phyloP scores from a whole-genome alignment of 1,140 invertebrate species.

The Vanessa atalanta region DNA sequence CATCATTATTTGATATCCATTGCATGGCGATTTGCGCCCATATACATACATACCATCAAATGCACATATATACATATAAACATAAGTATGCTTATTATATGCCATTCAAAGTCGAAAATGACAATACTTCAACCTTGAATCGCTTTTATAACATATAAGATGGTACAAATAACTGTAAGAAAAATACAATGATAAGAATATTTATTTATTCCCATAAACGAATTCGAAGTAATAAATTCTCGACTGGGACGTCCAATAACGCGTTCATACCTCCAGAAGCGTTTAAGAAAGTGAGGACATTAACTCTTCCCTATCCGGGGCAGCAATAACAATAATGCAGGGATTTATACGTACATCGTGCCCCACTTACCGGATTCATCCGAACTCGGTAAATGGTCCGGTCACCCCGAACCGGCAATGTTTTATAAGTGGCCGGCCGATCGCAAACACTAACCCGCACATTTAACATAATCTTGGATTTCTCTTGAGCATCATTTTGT shows the following conservation, averaged over 20 bases:
- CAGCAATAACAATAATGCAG: constrained; percentile 70
- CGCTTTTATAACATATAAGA: too few relatives aligned
- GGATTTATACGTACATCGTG: constrained; percentile 66
- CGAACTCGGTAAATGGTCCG: constrained; percentile 42
- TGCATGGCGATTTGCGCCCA: too few relatives aligned
- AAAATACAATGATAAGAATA: neutral
- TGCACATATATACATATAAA: too few relatives aligned
- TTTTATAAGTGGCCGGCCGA: constrained; percentile 61
- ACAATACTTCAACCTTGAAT: too few relatives aligned
- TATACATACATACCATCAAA: too few relatives aligned
- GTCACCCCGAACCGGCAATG: constrained; percentile 45
- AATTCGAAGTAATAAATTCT: constrained; percentile 3
- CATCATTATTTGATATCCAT: too few relatives aligned
- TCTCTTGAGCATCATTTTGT: constrained; percentile 35
- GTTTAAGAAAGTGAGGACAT: constrained; percentile 43
- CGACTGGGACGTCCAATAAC: constrained; percentile 13
- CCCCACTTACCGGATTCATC: constrained; percentile 59
- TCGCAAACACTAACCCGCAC: constrained; percentile 52
- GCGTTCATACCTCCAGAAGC: constrained; percentile 9
- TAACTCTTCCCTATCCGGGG: constrained; percentile 38
- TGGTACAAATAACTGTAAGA: neutral
- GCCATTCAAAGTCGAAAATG: too few relatives aligned
- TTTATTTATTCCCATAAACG: neutral
- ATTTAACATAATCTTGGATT: constrained; percentile 68
- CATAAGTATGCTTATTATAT: too few relatives aligned